Percentiles rank a stretch among this genome's conserved stretches.
Conservation (phyloP, 2,113 vertebrate genomes). For the Pachypanchax playfairii region DNA sequence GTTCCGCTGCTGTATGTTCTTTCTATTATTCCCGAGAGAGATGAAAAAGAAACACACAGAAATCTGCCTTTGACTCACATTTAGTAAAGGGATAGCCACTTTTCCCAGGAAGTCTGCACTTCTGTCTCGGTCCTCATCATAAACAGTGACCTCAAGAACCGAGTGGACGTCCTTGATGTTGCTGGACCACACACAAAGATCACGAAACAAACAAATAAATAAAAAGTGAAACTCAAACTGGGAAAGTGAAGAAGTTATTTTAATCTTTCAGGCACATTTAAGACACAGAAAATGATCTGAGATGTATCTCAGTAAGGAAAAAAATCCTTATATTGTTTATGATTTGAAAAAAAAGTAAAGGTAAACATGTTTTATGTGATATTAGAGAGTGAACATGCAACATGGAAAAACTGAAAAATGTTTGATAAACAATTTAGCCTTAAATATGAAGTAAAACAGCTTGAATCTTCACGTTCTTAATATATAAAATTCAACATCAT, state of each 20-base stretch:
- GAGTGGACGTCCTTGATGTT: constrained; percentile 99
- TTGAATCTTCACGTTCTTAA: too few species aligned
- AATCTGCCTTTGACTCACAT: constrained; percentile 86
- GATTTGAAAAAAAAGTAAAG: not conserved
- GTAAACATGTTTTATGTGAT: not conserved
- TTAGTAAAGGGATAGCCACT: constrained; percentile 95
- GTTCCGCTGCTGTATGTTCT: constrained; percentile 76
- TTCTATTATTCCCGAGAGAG: constrained; percentile 74
- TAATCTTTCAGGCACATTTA: constrained; percentile 10
- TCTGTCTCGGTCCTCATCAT: constrained; percentile 95
- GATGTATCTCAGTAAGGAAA: not conserved
- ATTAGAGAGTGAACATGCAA: not conserved
- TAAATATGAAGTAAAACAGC: not conserved
- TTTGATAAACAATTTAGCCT: not conserved
- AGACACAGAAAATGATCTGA: constrained; percentile 15
- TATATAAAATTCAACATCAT: too few species aligned
- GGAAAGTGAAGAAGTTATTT: not conserved
- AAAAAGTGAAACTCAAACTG: constrained; percentile 9
- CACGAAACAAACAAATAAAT: constrained; percentile 8
- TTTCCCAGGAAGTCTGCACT: constrained; percentile 98
- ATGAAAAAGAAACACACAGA: constrained; percentile 46
- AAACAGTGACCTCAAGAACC: constrained; percentile 96
- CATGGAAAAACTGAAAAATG: not conserved
- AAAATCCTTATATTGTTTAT: not conserved
- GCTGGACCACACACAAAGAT: constrained; percentile 77